Base-by-base conservation (phyloP, 2,888 invertebrate genomes). In the Sphaeridia pumilis region DNA sequence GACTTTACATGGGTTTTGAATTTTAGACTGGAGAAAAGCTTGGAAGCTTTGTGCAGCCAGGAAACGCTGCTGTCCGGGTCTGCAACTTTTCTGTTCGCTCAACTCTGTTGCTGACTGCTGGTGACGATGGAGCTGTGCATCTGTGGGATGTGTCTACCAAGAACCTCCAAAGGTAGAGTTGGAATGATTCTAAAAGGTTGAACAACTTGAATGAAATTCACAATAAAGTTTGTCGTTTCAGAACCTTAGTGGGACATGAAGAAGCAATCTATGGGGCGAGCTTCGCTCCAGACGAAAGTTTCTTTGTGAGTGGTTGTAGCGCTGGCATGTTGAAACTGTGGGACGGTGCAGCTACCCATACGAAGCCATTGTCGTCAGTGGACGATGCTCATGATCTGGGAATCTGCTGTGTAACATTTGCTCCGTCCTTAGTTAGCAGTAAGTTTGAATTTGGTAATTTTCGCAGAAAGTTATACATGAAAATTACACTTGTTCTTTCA, bases 311-410 rank as follows among this genome's bases (percentile, higher is more conserved):
- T 2, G 83, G 82, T 0, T 85, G 86, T 67, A 81, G 83, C 5
- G 75, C 79, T 49, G 87, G 87, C 26, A 75, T 81, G 46, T 69
- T 82, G 24, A 70, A 71, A 53, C 66, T 76, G 7, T 77, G 76
- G 76, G 71, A 74, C 60, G 72, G 67, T 56, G 73, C 69, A 69
- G 73, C 70, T 2, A 67, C 63, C 57, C 76, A 77, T 28, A 70
- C 72, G 27, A 70, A 72, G 34, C 75, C 79, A 45, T 71, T 83
- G 46, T 72, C 76, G 34, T 76, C 78, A 64, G 70, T 80, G 49
- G 80, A 82, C 66, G 81, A 83, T 66, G 84, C 81, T 52, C 88
- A 88, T 68, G 88, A 89, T 28, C 73, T 88, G 65, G 88, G 88
- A 26, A 82, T 84, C 42, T 76, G 83, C 52, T 80, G 80, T 59